phyloP scores from a whole-genome alignment of 2,797 vertebrate genomes.

The Fundulus diaphanus region DNA sequence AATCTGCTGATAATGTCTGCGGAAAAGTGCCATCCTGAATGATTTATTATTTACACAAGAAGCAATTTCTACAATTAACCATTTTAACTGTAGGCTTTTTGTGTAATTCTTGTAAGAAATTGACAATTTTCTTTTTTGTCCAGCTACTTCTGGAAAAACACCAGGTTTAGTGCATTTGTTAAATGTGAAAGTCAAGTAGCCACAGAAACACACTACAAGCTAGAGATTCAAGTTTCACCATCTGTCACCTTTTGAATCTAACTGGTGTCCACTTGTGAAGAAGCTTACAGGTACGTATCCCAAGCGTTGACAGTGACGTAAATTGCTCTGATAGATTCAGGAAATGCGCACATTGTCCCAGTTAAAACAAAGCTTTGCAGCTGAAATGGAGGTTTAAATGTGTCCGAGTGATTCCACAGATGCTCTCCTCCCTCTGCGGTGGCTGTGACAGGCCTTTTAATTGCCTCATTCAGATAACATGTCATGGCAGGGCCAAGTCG shows the following conservation, averaged over 20 bases:
- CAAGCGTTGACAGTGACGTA: not conserved
- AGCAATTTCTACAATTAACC: no score
- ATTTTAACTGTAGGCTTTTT: not conserved
- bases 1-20: not conserved
- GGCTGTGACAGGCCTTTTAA: constrained; percentile 47
- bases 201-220: not conserved
- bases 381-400: constrained; percentile 16
- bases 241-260: not conserved
- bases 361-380: not conserved
- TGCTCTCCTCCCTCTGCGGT: not conserved
- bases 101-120: no score
- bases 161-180: not conserved
- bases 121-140: no score
- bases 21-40: not conserved
- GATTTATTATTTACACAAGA: no score
- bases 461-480: constrained; percentile 53
- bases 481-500: constrained; percentile 28
- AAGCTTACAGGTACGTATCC: not conserved
- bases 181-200: not conserved
- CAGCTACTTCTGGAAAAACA: no score
- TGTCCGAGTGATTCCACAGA: constrained; percentile 17
- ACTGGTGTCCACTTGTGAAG: not conserved
- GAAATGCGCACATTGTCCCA: constrained; percentile 1
- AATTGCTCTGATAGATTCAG: constrained; percentile 1
- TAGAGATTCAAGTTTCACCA: not conserved